Percentiles rank a stretch among this genome's conserved stretches.
phyloP scores from a whole-genome alignment of 2,113 vertebrate species.

The Bufo bufo region DNA sequence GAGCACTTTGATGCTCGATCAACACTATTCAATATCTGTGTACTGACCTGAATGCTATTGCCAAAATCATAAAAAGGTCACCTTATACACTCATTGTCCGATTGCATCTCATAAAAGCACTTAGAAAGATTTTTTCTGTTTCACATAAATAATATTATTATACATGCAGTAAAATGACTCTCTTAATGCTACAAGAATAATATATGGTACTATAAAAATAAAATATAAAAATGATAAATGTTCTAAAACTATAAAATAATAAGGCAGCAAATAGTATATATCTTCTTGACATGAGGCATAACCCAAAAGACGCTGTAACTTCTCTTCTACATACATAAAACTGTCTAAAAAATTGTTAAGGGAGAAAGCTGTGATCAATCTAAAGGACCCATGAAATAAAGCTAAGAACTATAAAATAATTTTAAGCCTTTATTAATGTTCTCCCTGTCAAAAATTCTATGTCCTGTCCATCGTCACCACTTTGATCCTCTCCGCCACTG shows the following conservation, averaged over 20 bases:
- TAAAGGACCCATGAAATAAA: neutral
- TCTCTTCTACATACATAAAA: slow-evolving; percentile 5
- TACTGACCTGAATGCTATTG: neutral
- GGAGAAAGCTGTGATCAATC: neutral
- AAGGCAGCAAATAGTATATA: slow-evolving; percentile 6
- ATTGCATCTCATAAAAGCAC: neutral
- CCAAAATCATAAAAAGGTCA: neutral
- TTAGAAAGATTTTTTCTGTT: neutral
- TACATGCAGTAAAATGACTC: neutral
- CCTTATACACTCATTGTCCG: neutral
- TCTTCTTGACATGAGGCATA: neutral
- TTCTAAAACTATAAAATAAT: neutral
- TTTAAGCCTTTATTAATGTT: neutral
- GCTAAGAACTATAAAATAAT: neutral
- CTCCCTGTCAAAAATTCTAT: no score
- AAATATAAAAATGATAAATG: slow-evolving; percentile 1
- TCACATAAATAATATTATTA: neutral
- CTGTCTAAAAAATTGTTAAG: neutral
- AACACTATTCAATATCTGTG: neutral
- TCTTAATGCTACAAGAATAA: neutral
- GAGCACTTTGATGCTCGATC: neutral
- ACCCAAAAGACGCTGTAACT: neutral
- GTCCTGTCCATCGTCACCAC: no score
- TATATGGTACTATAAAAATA: neutral
- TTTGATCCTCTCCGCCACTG: no score